Evolutionary conservation across 2,797 vertebrate species (phyloP).

Genomic region (Sus cebifrons): DNA sequence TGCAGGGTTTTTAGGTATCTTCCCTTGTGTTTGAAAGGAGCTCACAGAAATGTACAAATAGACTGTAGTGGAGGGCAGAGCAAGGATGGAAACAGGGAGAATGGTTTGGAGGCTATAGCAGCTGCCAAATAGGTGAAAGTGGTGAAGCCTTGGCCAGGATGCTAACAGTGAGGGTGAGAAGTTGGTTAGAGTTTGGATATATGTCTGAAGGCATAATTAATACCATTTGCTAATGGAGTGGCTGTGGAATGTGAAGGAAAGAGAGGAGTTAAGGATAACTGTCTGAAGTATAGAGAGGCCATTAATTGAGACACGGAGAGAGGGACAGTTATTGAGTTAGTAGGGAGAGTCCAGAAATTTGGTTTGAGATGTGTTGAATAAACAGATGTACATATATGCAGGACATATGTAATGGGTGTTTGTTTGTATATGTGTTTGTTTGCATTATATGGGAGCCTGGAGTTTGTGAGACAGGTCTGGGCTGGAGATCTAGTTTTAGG

Average conservation of each 20-base stretch:
- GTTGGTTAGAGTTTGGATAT: not conserved
- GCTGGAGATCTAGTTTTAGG: not conserved
- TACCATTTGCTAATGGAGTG: not conserved
- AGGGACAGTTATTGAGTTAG: not conserved
- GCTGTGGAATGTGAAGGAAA: not conserved
- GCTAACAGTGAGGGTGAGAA: not conserved
- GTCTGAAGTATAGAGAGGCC: not conserved
- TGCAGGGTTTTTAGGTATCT: not conserved
- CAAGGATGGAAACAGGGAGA: not conserved
- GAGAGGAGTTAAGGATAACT: not conserved
- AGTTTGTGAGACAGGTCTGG: not conserved
- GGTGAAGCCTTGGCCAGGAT: not conserved
- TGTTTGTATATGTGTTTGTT: not conserved
- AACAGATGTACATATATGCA: not conserved
- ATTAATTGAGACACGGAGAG: not conserved
- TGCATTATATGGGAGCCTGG: not conserved
- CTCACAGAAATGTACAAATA: not conserved
- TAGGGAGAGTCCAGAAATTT: conserved; percentile 1
- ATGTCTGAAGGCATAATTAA: not conserved
- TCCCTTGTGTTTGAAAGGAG: not conserved
- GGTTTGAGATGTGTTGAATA: not conserved
- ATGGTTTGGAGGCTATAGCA: not conserved
- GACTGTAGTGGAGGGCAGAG: not conserved
- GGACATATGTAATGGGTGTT: not conserved
- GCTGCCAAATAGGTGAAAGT: not conserved